These are phyloP conservation scores for Aphaenogaster ashmeadi DNA, from an alignment of 1,140 invertebrate species.

Conservation along the genomic window DNA sequence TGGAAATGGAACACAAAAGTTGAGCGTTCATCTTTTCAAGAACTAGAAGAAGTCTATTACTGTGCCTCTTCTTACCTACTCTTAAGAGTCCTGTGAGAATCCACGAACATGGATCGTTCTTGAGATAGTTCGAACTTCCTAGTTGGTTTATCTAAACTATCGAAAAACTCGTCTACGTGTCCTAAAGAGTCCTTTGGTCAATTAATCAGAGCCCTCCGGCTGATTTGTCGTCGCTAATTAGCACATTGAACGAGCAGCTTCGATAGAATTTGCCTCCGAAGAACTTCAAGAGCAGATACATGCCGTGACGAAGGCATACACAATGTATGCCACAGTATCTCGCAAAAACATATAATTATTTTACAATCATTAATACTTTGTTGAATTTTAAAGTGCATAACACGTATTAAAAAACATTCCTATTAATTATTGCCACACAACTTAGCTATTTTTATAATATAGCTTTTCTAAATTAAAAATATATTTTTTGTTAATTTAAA, in stretches of 20 bases:
- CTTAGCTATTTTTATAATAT: neutral
- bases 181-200: conserved; percentile 66
- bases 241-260: conserved; percentile 63
- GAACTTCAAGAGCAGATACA: conserved; percentile 61
- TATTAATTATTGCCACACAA: neutral
- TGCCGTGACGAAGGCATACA: neutral
- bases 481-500: neutral
- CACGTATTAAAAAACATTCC: neutral
- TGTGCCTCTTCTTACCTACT: conserved; percentile 30
- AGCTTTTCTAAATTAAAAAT: neutral
- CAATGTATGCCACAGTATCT: neutral
- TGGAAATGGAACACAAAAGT: conserved; percentile 1
- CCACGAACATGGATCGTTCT: conserved; percentile 47
- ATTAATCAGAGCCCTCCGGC: conserved; percentile 59
- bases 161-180: conserved; percentile 69
- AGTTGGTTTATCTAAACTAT: conserved; percentile 66
- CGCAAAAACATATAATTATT: neutral
- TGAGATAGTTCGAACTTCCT: conserved; percentile 64
- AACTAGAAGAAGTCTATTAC: conserved; percentile 25
- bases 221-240: conserved; percentile 70
- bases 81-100: conserved; percentile 62
- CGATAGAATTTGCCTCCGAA: conserved; percentile 52
- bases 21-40: conserved; percentile 21
- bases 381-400: neutral
- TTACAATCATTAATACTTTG: neutral